Evolutionary conservation across 2,797 vertebrate species (phyloP), one percentile per base, ranked within the genome.

Genomic region (Zalophus californianus): DNA sequence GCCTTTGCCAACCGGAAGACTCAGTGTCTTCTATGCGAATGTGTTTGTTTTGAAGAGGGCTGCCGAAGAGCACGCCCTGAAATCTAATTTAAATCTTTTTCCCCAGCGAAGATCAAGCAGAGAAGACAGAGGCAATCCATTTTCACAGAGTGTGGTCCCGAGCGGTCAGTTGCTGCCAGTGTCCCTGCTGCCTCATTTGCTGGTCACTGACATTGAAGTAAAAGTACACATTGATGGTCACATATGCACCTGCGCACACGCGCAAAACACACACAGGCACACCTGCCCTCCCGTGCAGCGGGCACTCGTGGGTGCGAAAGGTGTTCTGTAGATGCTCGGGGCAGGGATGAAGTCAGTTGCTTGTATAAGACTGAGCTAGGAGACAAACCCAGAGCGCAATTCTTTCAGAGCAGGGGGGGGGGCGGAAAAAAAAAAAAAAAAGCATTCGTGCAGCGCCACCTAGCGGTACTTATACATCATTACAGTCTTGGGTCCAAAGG

Each of bases 151-250:
- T 0, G 70, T 72, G 52, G 44, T 25, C 91, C 38, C 10, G 0
- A 23, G 27, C 5, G 70, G 50, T 29, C 88, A 60, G 38, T 10
- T 29, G 25, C 70, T 83, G 70, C 64, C 80, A 78, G 25, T 35
- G 68, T 54, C 48, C 75, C 91, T 52, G 27, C 60, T 80, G 92
- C 75, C 73, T 97, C 94, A 54, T 97, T 95, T 97, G 95, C 94
- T 89, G 80, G 77, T 83, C 80, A 23, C 86, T 75, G 89, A 96
- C 60, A 58, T 6, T 93, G 80, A 94, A 73, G 83, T 75, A 68
- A 54, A 96, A 77, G 58, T 50, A 66, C 25, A 16, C 13, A 38
- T 50, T 2, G 16, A 3, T 2, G 2, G 8, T 50, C 21, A 38
- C 0, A 1, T 1, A 25, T 5, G 8, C 13, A 35, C 27, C 35